Conservation (phyloP, 2,113 vertebrate species). For the Pongo abelii region DNA sequence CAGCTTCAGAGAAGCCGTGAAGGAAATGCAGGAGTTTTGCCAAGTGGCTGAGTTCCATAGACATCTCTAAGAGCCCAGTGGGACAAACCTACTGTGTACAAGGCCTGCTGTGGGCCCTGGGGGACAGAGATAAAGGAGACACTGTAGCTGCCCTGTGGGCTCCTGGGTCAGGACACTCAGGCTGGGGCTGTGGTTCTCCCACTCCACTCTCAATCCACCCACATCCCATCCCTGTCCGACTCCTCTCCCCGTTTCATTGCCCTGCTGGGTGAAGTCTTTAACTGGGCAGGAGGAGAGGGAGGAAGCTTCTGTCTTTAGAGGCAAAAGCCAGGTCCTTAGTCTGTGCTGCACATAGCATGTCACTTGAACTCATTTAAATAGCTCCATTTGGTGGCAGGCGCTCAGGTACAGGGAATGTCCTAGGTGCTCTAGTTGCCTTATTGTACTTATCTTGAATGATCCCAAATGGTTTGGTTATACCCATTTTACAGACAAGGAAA, state of each 20-base stretch:
- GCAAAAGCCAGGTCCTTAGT: background rate
- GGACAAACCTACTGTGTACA: too few species aligned
- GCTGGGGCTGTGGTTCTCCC: background rate
- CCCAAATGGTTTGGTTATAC: background rate
- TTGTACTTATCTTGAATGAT: background rate
- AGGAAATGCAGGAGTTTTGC: rapidly evolving
- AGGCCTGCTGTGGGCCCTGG: background rate
- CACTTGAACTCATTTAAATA: background rate
- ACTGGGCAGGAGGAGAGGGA: background rate
- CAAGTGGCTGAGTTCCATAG: background rate
- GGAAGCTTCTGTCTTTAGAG: background rate
- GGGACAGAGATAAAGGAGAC: background rate
- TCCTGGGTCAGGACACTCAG: background rate
- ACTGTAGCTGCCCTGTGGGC: background rate
- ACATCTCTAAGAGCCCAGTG: background rate
- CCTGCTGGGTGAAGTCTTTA: background rate
- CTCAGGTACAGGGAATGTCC: background rate
- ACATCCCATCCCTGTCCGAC: background rate
- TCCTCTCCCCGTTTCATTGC: background rate
- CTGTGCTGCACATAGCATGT: background rate
- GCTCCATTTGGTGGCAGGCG: background rate
- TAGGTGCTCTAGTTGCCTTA: too few species aligned
- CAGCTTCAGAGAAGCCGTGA: background rate
- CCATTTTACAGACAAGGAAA: background rate
- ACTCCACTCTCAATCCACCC: too few species aligned